These are phyloP conservation scores for Cremastinae sp. DNA, from an alignment of 2,888 invertebrate species.

Conservation along the genomic window DNA sequence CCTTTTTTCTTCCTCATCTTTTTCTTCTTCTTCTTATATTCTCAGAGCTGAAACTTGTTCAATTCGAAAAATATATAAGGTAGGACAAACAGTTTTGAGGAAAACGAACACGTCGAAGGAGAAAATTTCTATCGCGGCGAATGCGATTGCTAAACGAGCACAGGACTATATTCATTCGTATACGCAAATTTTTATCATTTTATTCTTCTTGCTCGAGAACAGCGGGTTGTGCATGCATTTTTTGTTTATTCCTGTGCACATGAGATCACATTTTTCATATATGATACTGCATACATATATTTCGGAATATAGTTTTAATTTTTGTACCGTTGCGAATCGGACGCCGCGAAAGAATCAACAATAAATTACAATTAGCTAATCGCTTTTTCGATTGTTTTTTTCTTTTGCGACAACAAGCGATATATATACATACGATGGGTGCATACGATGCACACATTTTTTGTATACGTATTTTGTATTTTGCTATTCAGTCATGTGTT, in stretches of 20 bases:
- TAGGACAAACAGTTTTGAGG: conserved; percentile 13
- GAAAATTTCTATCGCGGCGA: conserved; percentile 56
- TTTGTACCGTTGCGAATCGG: conserved; percentile 52
- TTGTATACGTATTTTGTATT: conserved; percentile 11
- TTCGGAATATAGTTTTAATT: conserved; percentile 55
- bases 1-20: conserved; percentile 65
- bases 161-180: conserved; percentile 59
- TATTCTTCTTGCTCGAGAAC: not conserved
- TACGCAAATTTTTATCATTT: conserved; percentile 23
- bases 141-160: conserved; percentile 51
- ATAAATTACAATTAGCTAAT: conserved; percentile 48
- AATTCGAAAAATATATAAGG: conserved; percentile 64
- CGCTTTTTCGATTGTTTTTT: conserved; percentile 26
- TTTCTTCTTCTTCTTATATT: too few species aligned
- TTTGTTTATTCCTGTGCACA: not conserved
- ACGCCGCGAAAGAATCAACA: conserved; percentile 60
- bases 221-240: not conserved
- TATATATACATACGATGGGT: conserved; percentile 16
- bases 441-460: not conserved
- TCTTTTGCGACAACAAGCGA: conserved; percentile 20
- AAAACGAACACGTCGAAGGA: not conserved
- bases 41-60: conserved; percentile 79
- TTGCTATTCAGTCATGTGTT: conserved; percentile 32
- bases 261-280: not conserved
- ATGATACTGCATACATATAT: conserved; percentile 40